A percentile compares a stretch with the other conserved stretches of the same genome.
Evolutionary conservation across 2,113 vertebrate genomes (phyloP).

Genomic region (Ginglymostoma cirratum): DNA sequence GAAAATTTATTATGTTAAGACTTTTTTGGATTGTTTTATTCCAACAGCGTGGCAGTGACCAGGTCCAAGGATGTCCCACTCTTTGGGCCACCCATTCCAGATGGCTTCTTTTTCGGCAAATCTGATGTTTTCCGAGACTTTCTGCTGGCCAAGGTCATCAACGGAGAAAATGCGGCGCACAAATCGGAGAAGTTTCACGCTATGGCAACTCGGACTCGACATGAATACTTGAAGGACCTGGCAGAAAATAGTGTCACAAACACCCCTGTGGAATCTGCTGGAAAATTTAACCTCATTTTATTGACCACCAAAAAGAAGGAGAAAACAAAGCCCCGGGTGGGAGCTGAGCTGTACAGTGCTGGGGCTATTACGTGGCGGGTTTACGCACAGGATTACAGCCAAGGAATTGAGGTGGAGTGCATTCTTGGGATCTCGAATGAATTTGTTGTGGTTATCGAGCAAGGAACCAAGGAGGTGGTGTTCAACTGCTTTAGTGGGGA

Average conservation of each 20-base stretch:
- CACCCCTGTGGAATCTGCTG: conserved; percentile 70
- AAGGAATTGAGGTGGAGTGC: conserved; percentile 61
- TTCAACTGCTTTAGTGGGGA: conserved; percentile 88
- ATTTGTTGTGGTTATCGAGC: conserved; percentile 70
- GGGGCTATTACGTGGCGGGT: conserved; percentile 78
- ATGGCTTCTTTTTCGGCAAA: conserved; percentile 68
- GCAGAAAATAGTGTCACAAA: conserved; percentile 79
- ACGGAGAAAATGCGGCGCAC: conserved; percentile 81
- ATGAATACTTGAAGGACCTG: conserved; percentile 83
- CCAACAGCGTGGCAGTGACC: conserved; percentile 78
- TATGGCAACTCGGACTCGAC: conserved; percentile 86
- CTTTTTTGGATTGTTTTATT: background rate
- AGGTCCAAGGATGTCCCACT: conserved; percentile 90
- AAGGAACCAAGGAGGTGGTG: conserved; percentile 76
- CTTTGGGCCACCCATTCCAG: conserved; percentile 83
- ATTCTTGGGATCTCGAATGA: conserved; percentile 73
- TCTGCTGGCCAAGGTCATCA: conserved; percentile 85
- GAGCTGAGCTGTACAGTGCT: conserved; percentile 64
- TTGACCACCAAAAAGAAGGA: conserved; percentile 83
- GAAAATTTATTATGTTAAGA: background rate
- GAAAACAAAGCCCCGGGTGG: conserved; percentile 62
- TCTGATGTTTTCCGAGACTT: conserved; percentile 78
- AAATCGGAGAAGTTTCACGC: conserved; percentile 88
- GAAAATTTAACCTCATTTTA: conserved; percentile 83
- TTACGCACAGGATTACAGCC: conserved; percentile 68